phyloP scores from a whole-genome alignment of 2,888 invertebrate species.

The Iselma pallidipennis region DNA sequence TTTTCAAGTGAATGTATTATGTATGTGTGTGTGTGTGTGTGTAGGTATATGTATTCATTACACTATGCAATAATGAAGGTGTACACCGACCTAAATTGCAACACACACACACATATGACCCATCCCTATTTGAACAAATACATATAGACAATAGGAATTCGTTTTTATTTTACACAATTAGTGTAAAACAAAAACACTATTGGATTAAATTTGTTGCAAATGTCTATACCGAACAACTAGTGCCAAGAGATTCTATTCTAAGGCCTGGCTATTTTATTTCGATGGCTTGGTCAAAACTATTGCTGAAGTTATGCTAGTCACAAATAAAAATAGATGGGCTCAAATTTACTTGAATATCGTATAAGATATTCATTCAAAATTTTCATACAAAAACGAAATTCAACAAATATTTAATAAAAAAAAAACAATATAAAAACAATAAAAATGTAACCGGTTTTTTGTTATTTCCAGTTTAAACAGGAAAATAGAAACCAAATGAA shows the following conservation, averaged over 20 bases:
- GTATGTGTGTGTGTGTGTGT: not conserved
- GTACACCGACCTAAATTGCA: not conserved
- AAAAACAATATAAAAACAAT: slow-evolving; percentile 8
- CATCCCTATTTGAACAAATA: not conserved
- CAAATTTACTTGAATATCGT: slow-evolving; percentile 16
- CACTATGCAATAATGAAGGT: not conserved
- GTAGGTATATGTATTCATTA: slow-evolving; percentile 1
- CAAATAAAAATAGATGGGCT: slow-evolving; percentile 37
- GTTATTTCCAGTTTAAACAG: too few relatives aligned
- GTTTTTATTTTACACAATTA: too few relatives aligned
- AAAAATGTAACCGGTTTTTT: not conserved
- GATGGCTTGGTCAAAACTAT: slow-evolving; percentile 32
- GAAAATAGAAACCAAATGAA: too few relatives aligned
- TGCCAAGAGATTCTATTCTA: slow-evolving; percentile 46
- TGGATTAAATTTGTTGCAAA: not conserved
- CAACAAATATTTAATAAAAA: slow-evolving; percentile 20
- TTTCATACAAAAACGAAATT: slow-evolving; percentile 22
- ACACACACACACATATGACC: not conserved
- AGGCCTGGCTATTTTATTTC: slow-evolving; percentile 43
- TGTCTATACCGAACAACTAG: slow-evolving; percentile 19
- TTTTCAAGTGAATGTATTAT: not conserved
- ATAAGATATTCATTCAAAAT: slow-evolving; percentile 3
- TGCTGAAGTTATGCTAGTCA: slow-evolving; percentile 31
- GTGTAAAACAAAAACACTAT: too few relatives aligned
- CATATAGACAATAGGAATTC: too few relatives aligned